phyloP scores from a whole-genome alignment of 2,113 vertebrate genomes.

The Neolamprologus sp. region DNA sequence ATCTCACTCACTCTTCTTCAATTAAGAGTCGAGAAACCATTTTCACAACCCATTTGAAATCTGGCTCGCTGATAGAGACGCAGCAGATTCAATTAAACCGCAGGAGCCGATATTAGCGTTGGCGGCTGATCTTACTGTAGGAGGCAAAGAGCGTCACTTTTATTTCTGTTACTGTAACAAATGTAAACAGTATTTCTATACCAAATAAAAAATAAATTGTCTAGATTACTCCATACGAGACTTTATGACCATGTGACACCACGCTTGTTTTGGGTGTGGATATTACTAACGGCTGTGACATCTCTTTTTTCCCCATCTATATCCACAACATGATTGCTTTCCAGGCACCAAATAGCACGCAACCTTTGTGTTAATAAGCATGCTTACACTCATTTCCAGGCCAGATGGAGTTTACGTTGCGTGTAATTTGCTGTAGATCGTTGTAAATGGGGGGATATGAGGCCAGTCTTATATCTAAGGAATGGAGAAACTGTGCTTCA shows the following conservation, averaged over 20 bases:
- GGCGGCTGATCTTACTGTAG: not conserved
- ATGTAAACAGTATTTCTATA: not conserved
- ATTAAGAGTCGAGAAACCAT: conserved; percentile 32
- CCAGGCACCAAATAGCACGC: not conserved
- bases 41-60: conserved; percentile 37
- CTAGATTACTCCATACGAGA: not conserved
- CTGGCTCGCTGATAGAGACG: conserved; percentile 5
- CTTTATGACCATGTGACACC: not conserved
- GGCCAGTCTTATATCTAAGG: not conserved
- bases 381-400: conserved; percentile 24
- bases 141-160: not conserved
- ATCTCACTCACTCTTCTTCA: conserved; percentile 17
- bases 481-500: not conserved
- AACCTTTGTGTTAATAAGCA: conserved; percentile 35
- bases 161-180: not conserved
- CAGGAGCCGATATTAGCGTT: conserved; percentile 3
- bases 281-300: not conserved
- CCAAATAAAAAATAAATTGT: not conserved
- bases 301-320: conserved; percentile 12
- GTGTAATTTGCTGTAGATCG: conserved; percentile 40
- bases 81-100: conserved; percentile 26
- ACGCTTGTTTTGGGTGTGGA: not conserved
- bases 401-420: conserved; percentile 16
- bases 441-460: not conserved
- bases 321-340: conserved; percentile 18